These are phyloP conservation scores for Clunio marinus DNA, from an alignment of 2,888 invertebrate genomes.

Conservation along the genomic window DNA sequence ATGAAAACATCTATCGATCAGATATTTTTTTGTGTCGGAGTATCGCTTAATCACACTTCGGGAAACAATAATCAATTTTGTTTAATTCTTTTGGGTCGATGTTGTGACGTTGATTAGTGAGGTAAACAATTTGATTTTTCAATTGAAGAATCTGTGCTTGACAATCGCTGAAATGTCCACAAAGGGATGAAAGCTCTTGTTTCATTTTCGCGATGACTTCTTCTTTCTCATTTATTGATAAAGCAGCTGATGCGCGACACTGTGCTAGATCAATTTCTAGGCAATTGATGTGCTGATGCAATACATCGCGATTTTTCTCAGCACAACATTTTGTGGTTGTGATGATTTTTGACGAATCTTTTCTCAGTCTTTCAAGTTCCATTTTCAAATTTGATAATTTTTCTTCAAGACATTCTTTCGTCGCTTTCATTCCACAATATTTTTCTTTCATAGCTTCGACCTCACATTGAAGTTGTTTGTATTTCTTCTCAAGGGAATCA, in stretches of 20 bases:
- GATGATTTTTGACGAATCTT: conserved; percentile 45
- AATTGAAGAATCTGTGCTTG: conserved; percentile 49
- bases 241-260: conserved; percentile 48
- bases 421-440: neutral
- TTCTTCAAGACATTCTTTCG: conserved; percentile 22
- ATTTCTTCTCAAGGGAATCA: conserved; percentile 47
- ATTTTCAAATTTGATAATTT: conserved; percentile 41
- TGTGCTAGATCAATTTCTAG: conserved; percentile 48
- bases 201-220: conserved; percentile 48
- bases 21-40: too few species aligned
- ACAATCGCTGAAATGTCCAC: conserved; percentile 49
- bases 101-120: conserved; percentile 40
- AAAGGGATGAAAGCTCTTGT: conserved; percentile 47
- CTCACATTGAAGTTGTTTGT: conserved; percentile 41
- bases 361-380: conserved; percentile 45
- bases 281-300: conserved; percentile 48
- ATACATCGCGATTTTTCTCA: conserved; percentile 47
- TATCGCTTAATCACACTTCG: too few species aligned
- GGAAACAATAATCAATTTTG: neutral
- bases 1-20: too few species aligned
- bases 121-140: conserved; percentile 48
- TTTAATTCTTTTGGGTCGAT: neutral
- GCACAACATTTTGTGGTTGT: conserved; percentile 47
- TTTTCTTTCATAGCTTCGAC: neutral
- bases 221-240: conserved; percentile 48